Evolutionary conservation across 2,888 invertebrate genomes (phyloP).

Genomic region (Metopia argyrocephala): DNA sequence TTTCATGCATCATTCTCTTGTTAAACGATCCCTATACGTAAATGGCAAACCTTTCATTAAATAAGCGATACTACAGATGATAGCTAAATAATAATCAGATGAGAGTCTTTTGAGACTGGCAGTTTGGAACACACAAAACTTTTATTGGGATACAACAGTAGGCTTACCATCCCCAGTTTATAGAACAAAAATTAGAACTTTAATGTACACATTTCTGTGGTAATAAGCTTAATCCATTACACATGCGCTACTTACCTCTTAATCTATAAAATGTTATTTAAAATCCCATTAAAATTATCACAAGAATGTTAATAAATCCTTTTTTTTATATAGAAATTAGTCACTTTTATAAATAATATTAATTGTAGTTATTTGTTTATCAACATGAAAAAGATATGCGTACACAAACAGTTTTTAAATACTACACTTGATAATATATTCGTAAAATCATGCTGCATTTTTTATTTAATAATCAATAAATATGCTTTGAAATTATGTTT

Average conservation of each 20-base stretch:
- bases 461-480: not conserved
- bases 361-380: not conserved
- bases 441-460: no score
- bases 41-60: no score
- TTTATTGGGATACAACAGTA: no score
- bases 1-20: no score
- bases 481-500: not conserved
- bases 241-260: conserved; percentile 5
- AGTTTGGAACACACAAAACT: no score
- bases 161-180: not conserved
- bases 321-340: not conserved
- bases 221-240: no score
- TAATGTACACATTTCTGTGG: no score
- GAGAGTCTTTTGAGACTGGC: no score
- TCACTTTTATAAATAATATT: conserved; percentile 13
- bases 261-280: conserved; percentile 4
- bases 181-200: not conserved
- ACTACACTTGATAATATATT: not conserved
- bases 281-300: not conserved
- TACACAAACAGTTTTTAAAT: not conserved
- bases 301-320: conserved; percentile 1
- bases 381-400: not conserved
- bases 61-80: no score
- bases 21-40: no score
- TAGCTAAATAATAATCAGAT: no score